Percentiles rank a stretch among this genome's conserved stretches.
phyloP scores from a whole-genome alignment of 2,113 vertebrate genomes.

The Penelope pileata region DNA sequence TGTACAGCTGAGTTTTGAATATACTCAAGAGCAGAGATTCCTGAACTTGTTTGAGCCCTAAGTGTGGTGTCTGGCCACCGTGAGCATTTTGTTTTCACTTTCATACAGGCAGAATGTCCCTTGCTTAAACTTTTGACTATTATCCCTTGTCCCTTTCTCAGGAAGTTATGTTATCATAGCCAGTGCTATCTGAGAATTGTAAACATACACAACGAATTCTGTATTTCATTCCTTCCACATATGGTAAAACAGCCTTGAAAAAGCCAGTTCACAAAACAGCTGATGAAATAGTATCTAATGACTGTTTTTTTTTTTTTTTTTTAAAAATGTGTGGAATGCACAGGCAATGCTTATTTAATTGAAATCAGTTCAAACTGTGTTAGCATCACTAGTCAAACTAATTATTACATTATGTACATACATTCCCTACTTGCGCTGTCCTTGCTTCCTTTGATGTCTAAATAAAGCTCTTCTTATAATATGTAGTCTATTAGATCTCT shows the following conservation, averaged over 20 bases:
- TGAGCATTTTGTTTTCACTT: background rate
- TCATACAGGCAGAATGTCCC: background rate
- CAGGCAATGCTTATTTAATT: background rate
- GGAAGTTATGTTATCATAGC: background rate
- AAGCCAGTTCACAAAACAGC: background rate
- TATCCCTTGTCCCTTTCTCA: background rate
- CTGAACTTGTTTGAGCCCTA: background rate
- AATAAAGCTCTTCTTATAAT: background rate
- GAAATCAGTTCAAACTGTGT: background rate
- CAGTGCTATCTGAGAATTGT: background rate
- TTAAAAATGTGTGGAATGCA: background rate
- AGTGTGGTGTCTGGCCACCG: background rate
- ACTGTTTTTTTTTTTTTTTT: background rate
- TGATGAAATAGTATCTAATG: background rate
- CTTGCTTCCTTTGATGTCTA: background rate
- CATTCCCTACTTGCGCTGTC: background rate
- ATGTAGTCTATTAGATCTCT: background rate
- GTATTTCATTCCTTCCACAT: background rate
- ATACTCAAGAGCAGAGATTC: background rate
- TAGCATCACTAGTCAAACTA: background rate
- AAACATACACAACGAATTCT: background rate
- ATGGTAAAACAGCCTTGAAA: background rate
- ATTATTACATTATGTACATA: background rate
- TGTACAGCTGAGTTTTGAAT: background rate
- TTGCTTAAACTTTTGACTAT: background rate